Evolutionary conservation across 2,888 invertebrate species (phyloP).

Genomic region (Lapara coniferarum): DNA sequence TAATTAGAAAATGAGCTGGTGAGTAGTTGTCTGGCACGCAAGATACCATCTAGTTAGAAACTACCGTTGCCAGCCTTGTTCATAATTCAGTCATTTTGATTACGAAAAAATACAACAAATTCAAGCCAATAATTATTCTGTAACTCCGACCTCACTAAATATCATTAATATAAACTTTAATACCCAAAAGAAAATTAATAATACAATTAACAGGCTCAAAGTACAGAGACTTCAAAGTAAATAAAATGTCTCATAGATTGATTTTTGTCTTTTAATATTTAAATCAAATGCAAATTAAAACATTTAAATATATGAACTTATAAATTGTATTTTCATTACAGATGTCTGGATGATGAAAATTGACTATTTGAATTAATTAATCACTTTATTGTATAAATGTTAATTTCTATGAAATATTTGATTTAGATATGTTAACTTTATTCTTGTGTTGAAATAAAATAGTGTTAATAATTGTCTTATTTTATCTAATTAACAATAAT

Average conservation of each 20-base stretch:
- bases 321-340: constrained; percentile 12
- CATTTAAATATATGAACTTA: background rate
- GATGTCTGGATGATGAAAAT: constrained; percentile 2
- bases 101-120: no score
- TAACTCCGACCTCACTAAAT: no score
- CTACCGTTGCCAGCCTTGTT: no score
- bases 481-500: background rate
- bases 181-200: background rate
- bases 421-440: constrained; percentile 2
- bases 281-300: background rate
- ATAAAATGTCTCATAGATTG: background rate
- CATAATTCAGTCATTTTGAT: no score
- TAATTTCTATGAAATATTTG: constrained; percentile 6
- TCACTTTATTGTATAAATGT: constrained; percentile 5
- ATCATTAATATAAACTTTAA: background rate
- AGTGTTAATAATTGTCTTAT: background rate
- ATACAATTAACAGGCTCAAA: background rate
- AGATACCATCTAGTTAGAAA: no score
- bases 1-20: no score
- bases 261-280: background rate
- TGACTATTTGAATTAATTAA: background rate
- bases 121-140: no score
- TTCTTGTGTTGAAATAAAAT: background rate
- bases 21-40: no score
- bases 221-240: background rate